Base-by-base conservation (phyloP, 2,888 invertebrate species). In the Adelognathus sp. region DNA sequence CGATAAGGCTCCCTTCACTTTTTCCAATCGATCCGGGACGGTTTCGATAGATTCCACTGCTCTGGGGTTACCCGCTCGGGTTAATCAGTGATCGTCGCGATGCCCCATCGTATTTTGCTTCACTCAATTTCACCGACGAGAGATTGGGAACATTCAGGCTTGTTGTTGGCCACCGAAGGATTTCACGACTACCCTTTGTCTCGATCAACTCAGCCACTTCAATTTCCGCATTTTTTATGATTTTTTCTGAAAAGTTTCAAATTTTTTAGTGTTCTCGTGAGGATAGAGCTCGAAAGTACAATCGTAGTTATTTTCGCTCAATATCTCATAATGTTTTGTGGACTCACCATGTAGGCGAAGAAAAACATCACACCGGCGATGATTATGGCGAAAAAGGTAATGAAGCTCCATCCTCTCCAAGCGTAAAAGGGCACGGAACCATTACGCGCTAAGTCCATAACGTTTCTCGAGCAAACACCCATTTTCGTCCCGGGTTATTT, bases 351-450 rank as follows among this genome's bases (percentile, higher is more conserved):
- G 36, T 76, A 78, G 58, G 74, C 73, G 46, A 83, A 83, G 60
- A 66, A 82, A 70, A 82, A 82, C 46, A 86, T 29, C 7, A 61
- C 79, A 33, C 81, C 54, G 36, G 75, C 69, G 27, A 83, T 31
- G 11, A 86, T 6, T n/a, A 86, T 71, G 27, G 78, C 84, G 14
- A 86, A 31, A 7, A 86, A 18, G 2, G 82, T 85, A 29, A 87
- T 14, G 46, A 86, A 86, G 52, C 67, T 81, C 88, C 88, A 87
- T 54, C 86, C 86, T 44, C 63, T 73, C 88, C 88, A 88, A 0
- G 78, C 78, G 16, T 82, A 84, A 54, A 85, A 83, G 6, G 82
- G 46, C 69, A 73, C 33, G 71, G 31, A 64, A 24, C 66, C 36
- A 14, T 31, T 4, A 21, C 61, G 60, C 24, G 64, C 46, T 36